Evolutionary conservation across 2,113 vertebrate genomes (phyloP), one percentile per base, ranked within the genome.

Genomic region (Camelus dromedarius): DNA sequence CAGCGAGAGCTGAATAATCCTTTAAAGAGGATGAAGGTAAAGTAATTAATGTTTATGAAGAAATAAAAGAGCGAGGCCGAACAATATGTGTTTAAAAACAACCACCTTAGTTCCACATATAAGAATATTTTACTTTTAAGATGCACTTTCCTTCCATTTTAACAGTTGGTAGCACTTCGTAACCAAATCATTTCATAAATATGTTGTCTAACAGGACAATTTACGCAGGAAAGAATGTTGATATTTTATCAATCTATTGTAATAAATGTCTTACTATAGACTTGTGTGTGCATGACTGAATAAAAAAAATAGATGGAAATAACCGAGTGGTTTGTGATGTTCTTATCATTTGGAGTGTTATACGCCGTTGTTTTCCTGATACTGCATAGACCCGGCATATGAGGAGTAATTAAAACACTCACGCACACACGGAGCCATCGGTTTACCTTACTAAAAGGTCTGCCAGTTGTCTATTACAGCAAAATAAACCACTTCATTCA

Each of bases 1-100:
- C 99, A 99, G 98, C 98, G 99, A 98, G 99, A 99, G 98, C 98
- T 99, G 99, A 99, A 99, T 98, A 99, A 99, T 98, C 99, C 99
- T 98, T 99, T 99, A 98, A 99, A 99, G 99, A 99, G 98, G 99
- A 99, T 99, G 99, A 99, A 99, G 99, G 99, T 99, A 99, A 93
- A 72, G 85, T 15, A 79, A 22, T 72, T 5, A 32, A 67, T 67
- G 13, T 66, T 94, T 89, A 42, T 32, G 30, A 14, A 79, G 24
- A 72, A 42, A 72, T 19, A 84, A 84, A 85, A 87, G 67, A 19
- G 19, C 38, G 42, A 89, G 56, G 6, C 67, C 35, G 38, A 80
- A 54, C 5, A 76, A 2, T 28, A 11, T 69, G 20, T 95, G 48
- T 77, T 95, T 85, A 72, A 52, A 73, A 64, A n/a, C 56, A 60